phyloP scores from a whole-genome alignment of 2,113 vertebrate genomes.

The Rallus limicola region DNA sequence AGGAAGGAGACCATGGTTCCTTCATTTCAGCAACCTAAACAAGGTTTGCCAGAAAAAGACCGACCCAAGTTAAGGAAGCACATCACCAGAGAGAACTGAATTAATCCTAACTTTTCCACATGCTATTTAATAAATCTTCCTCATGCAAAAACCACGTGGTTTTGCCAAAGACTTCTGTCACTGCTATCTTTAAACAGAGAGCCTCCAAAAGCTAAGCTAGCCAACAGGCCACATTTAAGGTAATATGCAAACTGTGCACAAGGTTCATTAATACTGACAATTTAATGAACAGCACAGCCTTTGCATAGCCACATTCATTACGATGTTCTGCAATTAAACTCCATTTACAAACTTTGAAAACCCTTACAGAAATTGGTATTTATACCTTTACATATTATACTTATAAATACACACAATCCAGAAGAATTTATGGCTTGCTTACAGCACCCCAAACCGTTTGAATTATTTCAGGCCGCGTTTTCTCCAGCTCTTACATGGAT shows the following conservation, averaged over 20 bases:
- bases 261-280: background rate
- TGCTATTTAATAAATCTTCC: background rate
- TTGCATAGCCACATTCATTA: background rate
- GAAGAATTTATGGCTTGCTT: background rate
- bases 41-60: background rate
- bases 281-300: background rate
- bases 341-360: background rate
- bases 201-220: background rate
- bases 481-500: background rate
- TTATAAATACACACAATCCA: accelerated
- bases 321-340: background rate
- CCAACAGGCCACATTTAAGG: background rate
- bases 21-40: background rate
- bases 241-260: background rate
- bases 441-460: background rate
- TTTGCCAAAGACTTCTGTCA: background rate
- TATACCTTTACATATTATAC: background rate
- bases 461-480: background rate
- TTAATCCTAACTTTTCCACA: background rate
- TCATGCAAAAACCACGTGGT: background rate
- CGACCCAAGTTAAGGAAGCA: background rate
- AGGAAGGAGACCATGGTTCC: background rate
- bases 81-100: background rate
- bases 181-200: background rate
- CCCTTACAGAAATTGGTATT: background rate